Evolutionary conservation across 2,797 vertebrate species (phyloP), one percentile per base, ranked within the genome.

Genomic region (Acrocephalus scirpaceus): DNA sequence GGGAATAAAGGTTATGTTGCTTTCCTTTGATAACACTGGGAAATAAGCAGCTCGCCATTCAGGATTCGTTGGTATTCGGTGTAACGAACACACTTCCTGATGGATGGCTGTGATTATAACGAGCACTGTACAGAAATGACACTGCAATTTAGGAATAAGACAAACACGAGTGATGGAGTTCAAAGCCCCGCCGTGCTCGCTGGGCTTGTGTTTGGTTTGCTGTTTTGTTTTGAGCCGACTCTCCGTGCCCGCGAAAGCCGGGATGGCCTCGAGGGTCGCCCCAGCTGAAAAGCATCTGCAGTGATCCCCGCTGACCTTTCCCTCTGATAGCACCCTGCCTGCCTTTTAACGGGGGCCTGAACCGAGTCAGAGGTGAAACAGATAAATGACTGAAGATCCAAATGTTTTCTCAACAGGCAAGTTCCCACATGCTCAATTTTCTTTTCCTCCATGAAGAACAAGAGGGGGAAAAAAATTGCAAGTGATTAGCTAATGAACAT

Each of bases 301-400:
- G 85, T 96, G 94, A 96, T 97, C 97, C 87, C 88, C 48, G 36
- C 88, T 96, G 97, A 96, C 96, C 94, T 96, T 78, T 95, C 94
- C 23, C 90, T 94, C 94, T 95, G 96, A 95, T 85, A 96, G 95
- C 91, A 86, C 75, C 94, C 76, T 11, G 67, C 86, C 92, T 90
- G 90, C 91, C 92, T 96, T 88, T 94, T 81, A 86, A 92, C 27
- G 7, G 83, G 66, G 95, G 82, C 85, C 95, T 96, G 84, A 77
- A 47, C 88, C 12, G 17, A 96, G 94, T 78, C 94, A 97, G 95
- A 96, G 94, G 96, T 96, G 96, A 93, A 95, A 93, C 86, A 95
- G 96, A 97, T 93, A 96, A 96, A 97, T 89, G 92, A 88, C 91
- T 92, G 94, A 93, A 94, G 95, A 94, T 84, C 89, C 88, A 91